Percentiles rank a stretch among this genome's conserved stretches.
Conservation (phyloP, 2,888 invertebrate genomes). For the Drosophila antonietae region DNA sequence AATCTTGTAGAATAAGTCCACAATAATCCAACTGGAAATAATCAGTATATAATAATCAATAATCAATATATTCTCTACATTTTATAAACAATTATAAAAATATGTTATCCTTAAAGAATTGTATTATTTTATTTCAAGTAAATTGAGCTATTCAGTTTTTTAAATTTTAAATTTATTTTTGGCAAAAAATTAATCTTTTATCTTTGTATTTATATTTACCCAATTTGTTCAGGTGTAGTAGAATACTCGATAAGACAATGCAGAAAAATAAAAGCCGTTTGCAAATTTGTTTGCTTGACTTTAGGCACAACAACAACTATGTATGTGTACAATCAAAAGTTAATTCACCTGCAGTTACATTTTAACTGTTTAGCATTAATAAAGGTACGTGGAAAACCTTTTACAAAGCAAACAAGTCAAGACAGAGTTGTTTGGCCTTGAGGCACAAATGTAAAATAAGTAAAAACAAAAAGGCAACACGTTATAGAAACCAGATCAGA, state of each 20-base stretch:
- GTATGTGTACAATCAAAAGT: not conserved
- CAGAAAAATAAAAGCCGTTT: constrained; percentile 5
- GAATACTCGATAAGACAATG: constrained; percentile 21
- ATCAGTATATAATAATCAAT: no score
- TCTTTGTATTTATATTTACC: not conserved
- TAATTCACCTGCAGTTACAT: constrained; percentile 12
- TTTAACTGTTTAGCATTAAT: constrained; percentile 11
- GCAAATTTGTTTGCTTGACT: constrained; percentile 1
- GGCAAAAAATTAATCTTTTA: not conserved
- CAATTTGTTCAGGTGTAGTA: constrained; percentile 14
- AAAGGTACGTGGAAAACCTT: constrained; percentile 11
- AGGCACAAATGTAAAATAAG: constrained; percentile 20
- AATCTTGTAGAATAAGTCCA: not conserved
- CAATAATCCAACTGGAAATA: not conserved
- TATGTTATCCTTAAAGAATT: not conserved
- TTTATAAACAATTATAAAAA: not conserved
- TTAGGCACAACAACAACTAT: constrained; percentile 1
- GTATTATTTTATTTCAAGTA: not conserved
- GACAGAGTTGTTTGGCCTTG: constrained; percentile 67
- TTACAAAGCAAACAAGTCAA: constrained; percentile 26
- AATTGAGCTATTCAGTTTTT: constrained; percentile 1
- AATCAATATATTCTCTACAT: no score
- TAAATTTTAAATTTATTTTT: not conserved
- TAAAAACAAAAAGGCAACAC: constrained; percentile 15
- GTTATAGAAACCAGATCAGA: constrained; percentile 46